Base-by-base conservation (phyloP, 2,113 vertebrate genomes). In the Phrynosoma platyrhinos region DNA sequence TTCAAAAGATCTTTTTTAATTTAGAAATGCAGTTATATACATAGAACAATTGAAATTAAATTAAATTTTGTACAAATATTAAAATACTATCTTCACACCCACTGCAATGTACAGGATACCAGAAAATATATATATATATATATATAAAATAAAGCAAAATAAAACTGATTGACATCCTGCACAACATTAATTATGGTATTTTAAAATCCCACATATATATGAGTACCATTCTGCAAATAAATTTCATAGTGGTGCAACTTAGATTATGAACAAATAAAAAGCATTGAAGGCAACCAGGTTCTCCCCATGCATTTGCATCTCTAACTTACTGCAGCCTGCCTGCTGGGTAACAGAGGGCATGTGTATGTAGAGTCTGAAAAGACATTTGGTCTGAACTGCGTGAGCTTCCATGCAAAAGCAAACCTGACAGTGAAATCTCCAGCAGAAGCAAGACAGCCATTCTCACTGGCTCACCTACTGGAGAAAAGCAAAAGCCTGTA, bases 41-140 rank as follows among this genome's bases (percentile, higher is more conserved):
- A 99, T 97, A 98, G 98, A 97, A 98, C 97, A 97, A 98, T 97
- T 98, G 98, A 97, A 98, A 98, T 99, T 99, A 99, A 99, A 99
- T 99, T 99, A 99, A 99, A 98, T 98, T 99, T 99, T 99, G 97
- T 99, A 99, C 99, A 99, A 99, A 99, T 99, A 99, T 99, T 99
- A 99, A 99, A 99, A 99, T 99, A 99, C 98, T 98, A 99, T 99
- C 97, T 98, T 98, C 98, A 99, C 98, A 98, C 98, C 98, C 98
- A 98, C 97, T 97, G 97, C 98, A 98, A 98, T 98, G 97, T 98
- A 98, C 98, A 99, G 97, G 96, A 97, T 97, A 97, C 96, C 96
- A 96, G 95, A 98, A 96, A 97, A 96, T n/a, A 90, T 78, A 30
- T 30, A 94, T 83, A 94, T 82, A 93, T 95, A 97, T 95, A 95